Base-by-base conservation (phyloP, 2,888 invertebrate species). In the Aplocera efformata region DNA sequence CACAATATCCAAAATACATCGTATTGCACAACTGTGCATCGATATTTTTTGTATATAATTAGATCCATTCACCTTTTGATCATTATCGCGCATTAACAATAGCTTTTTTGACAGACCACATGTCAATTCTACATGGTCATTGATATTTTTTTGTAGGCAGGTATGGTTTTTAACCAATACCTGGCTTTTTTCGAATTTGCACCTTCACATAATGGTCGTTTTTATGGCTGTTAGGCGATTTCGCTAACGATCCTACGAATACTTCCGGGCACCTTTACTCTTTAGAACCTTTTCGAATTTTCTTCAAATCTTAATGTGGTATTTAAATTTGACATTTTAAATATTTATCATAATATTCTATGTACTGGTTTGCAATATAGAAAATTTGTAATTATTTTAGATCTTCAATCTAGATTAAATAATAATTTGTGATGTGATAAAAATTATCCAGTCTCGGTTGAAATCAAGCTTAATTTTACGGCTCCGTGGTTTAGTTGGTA, bases 221-320 rank as follows among this genome's bases (percentile, higher is more conserved):
- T 81, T 80, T 77, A 72, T 69, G 66, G 64, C 53, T 68, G 71
- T 79, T 68, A 68, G 58, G 63, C 67, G 72, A 79, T 79, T 75
- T 67, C 51, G 63, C 72, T 80, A 84, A 83, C 78, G 78, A 79
- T 71, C 67, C 67, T 60, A 68, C 60, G 58, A 71, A 79, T 38
- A 68, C 66, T 78, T 79, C 82, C 77, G 73, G 70, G 51, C 56
- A 58, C 66, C 66, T 67, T 69, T 58, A 23, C 10, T 9, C 40
- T 25, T 33, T 39, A 13, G 42, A 58, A 60, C 56, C 48, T 60
- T 58, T 56, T 58, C 17, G 10, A 34, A 42, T 31, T 32, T 17
- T 17, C 13, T 17, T 2, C 5, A 17, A 3, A 3, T 17, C 2
- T 17, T 17, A 3, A 17, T 17, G 5, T 17, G 13, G 2, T 17